These are phyloP conservation scores for Tachina grossa DNA, from an alignment of 2,888 invertebrate genomes.

Conservation along the genomic window DNA sequence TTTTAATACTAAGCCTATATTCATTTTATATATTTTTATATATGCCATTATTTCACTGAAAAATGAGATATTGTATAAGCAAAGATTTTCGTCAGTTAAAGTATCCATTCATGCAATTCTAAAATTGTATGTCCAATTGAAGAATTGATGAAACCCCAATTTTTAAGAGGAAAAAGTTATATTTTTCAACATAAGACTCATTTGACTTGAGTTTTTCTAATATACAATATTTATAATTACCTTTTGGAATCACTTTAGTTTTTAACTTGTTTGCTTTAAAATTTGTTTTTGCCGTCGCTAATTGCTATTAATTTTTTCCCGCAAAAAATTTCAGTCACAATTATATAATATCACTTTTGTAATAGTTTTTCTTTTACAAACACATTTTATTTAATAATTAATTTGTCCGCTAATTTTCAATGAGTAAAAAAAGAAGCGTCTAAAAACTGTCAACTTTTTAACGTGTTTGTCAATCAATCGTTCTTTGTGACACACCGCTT, in stretches of 20 bases:
- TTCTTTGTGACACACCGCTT: background rate
- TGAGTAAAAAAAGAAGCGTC: background rate
- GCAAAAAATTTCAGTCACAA: background rate
- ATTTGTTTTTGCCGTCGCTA: constrained; percentile 28
- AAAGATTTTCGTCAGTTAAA: no score
- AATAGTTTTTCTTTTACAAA: background rate
- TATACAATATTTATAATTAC: background rate
- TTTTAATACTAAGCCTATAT: no score
- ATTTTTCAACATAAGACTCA: no score
- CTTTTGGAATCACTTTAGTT: no score
- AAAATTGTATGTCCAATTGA: no score
- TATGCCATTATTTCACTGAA: no score
- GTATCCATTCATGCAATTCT: no score
- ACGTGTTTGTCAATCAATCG: background rate
- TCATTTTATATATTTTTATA: no score
- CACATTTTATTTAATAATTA: constrained; percentile 12
- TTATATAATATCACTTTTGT: constrained; percentile 23
- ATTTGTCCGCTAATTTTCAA: constrained; percentile 11
- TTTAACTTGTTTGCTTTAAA: background rate
- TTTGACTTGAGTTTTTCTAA: background rate
- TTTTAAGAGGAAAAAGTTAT: no score
- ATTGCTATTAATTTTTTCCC: constrained; percentile 1
- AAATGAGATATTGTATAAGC: no score
- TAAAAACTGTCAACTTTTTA: background rate
- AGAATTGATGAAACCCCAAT: no score